Percentiles rank a stretch among this genome's conserved stretches.
Evolutionary conservation across 2,113 vertebrate genomes (phyloP).

Genomic region (Alces alces): DNA sequence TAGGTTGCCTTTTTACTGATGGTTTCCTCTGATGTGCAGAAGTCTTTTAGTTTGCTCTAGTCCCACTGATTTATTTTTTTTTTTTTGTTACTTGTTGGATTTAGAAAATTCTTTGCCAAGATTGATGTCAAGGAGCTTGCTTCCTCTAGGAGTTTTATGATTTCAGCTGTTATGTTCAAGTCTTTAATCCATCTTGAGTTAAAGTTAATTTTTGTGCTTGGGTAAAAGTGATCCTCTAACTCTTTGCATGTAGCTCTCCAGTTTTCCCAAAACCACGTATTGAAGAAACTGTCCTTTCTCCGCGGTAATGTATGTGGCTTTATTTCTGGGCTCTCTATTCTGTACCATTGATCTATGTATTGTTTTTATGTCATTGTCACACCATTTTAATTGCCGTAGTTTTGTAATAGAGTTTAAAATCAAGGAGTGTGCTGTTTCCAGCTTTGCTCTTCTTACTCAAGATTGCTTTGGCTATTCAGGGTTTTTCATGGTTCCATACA

Average conservation of each 20-base stretch:
- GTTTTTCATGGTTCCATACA: not conserved
- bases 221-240: not conserved
- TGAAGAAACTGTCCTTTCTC: not conserved
- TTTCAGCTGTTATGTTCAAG: not conserved
- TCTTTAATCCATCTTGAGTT: not conserved
- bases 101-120: not conserved
- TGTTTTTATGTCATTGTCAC: not conserved
- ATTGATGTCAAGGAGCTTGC: not conserved
- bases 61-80: not conserved
- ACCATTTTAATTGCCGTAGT: not conserved
- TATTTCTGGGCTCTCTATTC: not conserved
- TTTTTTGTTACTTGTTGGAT: not conserved
- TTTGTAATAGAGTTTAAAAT: not conserved
- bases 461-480: not conserved
- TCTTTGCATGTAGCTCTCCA: not conserved
- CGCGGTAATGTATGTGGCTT: not conserved
- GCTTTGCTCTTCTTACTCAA: not conserved
- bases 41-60: not conserved
- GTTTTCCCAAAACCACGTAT: not conserved
- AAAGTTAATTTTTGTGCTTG: not conserved
- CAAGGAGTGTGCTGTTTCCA: not conserved
- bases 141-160: not conserved
- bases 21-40: not conserved
- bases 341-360: not conserved
- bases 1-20: not conserved